Base-by-base conservation (phyloP, 2,888 invertebrate species). In the Volucella inanis region DNA sequence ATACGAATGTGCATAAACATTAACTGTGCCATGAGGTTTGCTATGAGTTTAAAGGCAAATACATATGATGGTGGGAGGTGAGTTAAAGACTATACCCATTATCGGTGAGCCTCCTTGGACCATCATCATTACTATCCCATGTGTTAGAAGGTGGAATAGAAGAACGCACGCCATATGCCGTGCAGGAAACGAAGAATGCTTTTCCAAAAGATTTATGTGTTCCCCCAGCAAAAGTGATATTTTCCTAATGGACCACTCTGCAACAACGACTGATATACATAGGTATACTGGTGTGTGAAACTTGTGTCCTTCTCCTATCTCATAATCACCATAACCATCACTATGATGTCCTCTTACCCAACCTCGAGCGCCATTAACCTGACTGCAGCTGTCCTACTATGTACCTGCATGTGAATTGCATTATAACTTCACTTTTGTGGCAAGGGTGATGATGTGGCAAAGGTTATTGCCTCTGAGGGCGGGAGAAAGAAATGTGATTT, bases 211-310 rank as follows among this genome's bases (percentile, higher is more conserved):
- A 83, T 83, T 72, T 62, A 83, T 71, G 72, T 45, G 41, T 31
- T 31, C 49, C 2, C 54, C 18, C 55, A 67, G 72, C 43, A 72
- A 72, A 67, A 50, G 72, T 52, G 50, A 68, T 72, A 68, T 83
- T 68, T 74, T 62, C 68, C 78, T 83, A 83, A 78, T 83, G 78
- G 78, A 83, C 82, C 59, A 59, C 76, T 59, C 45, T 45, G 14
- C 14, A 41, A 6, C 31, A 31, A 4, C 0, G 6, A 31, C 31
- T 57, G 70, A 54, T 14, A 64, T 62, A 57, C 67, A 54, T 65
- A 39, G 52, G n/a, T 39, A 22, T 18, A 11, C 14, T 18, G 41
- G 61, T 70, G 70, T 62, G 59, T 49, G 45, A 38, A 67, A 43
- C 9, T 14, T 52, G 72, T 38, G 39, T 10, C 9, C 39, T 49